phyloP scores from a whole-genome alignment of 53 echinoderm and acorn worm species.

The Actinopyga echinites region DNA sequence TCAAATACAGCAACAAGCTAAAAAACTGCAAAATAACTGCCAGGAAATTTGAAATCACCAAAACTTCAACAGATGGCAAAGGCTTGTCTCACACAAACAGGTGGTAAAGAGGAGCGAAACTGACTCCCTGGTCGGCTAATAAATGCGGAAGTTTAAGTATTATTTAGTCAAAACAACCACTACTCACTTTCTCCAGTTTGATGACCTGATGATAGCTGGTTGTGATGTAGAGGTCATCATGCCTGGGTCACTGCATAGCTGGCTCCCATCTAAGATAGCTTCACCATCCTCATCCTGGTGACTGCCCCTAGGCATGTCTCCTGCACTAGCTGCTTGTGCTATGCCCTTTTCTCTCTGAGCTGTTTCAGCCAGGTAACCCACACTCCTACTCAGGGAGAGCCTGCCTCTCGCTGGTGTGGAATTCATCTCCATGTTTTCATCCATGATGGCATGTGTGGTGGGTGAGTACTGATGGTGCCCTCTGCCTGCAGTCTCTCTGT shows the following conservation, averaged over 20 bases:
- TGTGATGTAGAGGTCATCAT: conserved; percentile 17
- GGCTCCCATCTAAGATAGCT: background rate
- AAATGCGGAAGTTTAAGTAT: too few relatives aligned
- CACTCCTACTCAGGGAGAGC: conserved; percentile 9
- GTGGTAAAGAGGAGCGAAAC: too few relatives aligned
- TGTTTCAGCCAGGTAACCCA: background rate
- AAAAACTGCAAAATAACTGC: too few relatives aligned
- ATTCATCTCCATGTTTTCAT: background rate
- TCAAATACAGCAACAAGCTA: too few relatives aligned
- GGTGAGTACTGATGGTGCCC: too few relatives aligned
- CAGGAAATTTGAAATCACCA: too few relatives aligned
- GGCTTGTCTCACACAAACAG: too few relatives aligned
- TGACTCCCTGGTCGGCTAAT: too few relatives aligned
- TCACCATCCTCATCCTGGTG: background rate
- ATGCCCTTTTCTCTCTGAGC: conserved; percentile 6
- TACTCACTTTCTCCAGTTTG: conserved; percentile 44
- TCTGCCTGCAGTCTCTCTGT: too few relatives aligned
- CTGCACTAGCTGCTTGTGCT: conserved; percentile 6
- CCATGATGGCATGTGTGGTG: too few relatives aligned
- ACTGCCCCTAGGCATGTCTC: background rate
- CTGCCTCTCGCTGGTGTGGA: conserved; percentile 1
- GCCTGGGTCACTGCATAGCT: conserved; percentile 14
- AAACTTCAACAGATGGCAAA: too few relatives aligned
- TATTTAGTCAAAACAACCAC: too few relatives aligned
- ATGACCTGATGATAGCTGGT: conserved; percentile 11